Base-by-base conservation (phyloP, 2,888 invertebrate species). In the Priocnemis perturbator region DNA sequence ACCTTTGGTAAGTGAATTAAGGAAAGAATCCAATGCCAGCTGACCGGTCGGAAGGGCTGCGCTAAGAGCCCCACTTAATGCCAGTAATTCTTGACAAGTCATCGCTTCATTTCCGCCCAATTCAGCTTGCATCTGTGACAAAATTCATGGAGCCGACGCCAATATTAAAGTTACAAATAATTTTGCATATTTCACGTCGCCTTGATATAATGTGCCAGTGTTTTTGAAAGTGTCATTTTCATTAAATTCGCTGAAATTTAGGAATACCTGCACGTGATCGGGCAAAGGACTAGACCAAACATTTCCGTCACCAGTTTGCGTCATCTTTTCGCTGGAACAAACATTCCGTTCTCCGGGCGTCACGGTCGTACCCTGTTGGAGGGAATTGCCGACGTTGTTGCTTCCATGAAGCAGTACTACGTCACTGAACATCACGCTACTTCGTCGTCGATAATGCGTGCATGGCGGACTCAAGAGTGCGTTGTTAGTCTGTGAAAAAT, bases 11-110 rank as follows among this genome's bases (percentile, higher is more conserved):
- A 96, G 90, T 59, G 95, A 95, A 84, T 94, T 94, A 84, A 96
- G 94, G 89, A 96, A 95, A 0, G 95, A 94, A 86, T 96, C 95
- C 60, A 96, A 90, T 15, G 95, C 95, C 53, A 95, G 93, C 88
- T 95, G 96, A 20, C 96, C 96, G 3, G 97, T 97, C 1, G 97
- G 97, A 72, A 97, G 90, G 0, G 97, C 96, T 0, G 97, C 97
- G 73, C 97, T 96, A 64, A 98, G 92, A 0, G 97, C 97, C 11
- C 98, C 97, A 59, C 96, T 95, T 63, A 98, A 91, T n/a, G 97
- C 97, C 69, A 98, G 91, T 30, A 98, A 91, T 89, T 97, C 97
- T 89, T 97, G 97, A 88, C 97, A 97, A 0, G 95, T 95, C 92
- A 96, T 93, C 9, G 92, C 91, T 83, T 92, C 92, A 60, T 92